A percentile compares a stretch with the other conserved stretches of the same genome.
Evolutionary conservation across 2,113 vertebrate genomes (phyloP).

Genomic region (Gopherus evgoodei): DNA sequence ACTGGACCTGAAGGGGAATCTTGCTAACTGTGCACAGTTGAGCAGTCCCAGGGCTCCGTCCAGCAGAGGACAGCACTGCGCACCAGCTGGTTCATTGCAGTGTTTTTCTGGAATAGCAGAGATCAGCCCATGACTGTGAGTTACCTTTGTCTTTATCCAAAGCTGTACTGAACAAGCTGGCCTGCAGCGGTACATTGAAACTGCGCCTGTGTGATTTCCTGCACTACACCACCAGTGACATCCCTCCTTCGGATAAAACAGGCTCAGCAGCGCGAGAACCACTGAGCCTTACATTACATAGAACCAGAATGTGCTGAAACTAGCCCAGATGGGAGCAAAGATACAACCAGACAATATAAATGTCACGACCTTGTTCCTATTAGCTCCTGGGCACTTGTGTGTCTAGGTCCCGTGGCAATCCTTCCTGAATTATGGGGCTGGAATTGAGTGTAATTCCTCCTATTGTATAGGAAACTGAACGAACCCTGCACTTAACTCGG

Average conservation of each 20-base stretch:
- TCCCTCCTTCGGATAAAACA: not conserved
- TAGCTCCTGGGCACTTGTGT: not conserved
- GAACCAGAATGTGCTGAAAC: no score
- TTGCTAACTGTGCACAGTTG: rapidly evolving
- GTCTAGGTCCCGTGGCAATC: not conserved
- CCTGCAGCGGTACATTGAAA: not conserved
- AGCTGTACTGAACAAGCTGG: not conserved
- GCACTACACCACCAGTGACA: not conserved
- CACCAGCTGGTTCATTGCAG: not conserved
- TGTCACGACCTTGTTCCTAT: not conserved
- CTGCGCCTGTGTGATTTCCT: not conserved
- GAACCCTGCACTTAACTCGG: not conserved
- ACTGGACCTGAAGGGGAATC: not conserved
- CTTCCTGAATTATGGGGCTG: not conserved
- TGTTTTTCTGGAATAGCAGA: not conserved
- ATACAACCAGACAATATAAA: not conserved
- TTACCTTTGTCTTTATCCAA: not conserved
- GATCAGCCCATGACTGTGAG: not conserved
- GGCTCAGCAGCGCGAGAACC: not conserved
- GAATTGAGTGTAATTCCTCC: not conserved
- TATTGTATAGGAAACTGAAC: not conserved
- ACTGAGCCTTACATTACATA: no score
- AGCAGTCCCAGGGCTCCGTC: not conserved
- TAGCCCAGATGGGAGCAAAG: not conserved
- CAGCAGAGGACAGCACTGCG: not conserved